These are phyloP conservation scores for Erpetoichthys calabaricus DNA, from an alignment of 2,797 vertebrate genomes.

Conservation along the genomic window DNA sequence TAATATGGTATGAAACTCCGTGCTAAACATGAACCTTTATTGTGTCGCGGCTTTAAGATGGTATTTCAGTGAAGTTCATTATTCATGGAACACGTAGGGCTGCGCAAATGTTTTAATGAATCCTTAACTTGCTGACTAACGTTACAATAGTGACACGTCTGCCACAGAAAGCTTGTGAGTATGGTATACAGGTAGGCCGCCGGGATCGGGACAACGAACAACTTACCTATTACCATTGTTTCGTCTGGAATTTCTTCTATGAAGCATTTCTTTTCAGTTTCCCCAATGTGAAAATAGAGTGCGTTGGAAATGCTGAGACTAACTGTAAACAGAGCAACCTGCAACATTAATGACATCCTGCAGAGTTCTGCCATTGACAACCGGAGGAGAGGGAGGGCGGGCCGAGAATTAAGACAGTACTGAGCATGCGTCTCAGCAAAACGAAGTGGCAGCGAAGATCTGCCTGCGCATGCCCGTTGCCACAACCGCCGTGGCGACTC, in stretches of 20 bases:
- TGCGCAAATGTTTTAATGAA: too few species aligned
- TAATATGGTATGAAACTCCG: too few species aligned
- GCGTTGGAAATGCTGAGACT: conserved; percentile 33
- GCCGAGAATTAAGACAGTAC: neutral
- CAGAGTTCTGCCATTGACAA: neutral
- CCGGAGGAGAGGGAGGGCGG: conserved; percentile 15
- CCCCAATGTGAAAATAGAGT: conserved; percentile 83
- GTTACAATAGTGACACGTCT: too few species aligned
- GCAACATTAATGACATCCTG: conserved; percentile 9
- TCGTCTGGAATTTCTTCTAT: conserved; percentile 86
- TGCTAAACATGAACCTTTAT: too few species aligned
- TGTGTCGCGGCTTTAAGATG: too few species aligned
- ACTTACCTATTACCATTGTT: conserved; percentile 81
- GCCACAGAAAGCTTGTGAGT: conserved; percentile 6
- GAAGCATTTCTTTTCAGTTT: conserved; percentile 85
- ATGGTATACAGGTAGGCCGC: neutral
- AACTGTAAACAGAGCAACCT: conserved; percentile 7
- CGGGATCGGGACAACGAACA: neutral
- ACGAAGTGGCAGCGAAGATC: too few species aligned
- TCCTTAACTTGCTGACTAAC: too few species aligned
- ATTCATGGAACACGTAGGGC: too few species aligned
- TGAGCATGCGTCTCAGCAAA: too few species aligned
- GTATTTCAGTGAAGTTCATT: too few species aligned
- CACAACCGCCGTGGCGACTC: too few species aligned
- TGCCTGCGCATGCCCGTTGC: too few species aligned